phyloP scores from a whole-genome alignment of 2,888 invertebrate species.

The Pecten maximus region DNA sequence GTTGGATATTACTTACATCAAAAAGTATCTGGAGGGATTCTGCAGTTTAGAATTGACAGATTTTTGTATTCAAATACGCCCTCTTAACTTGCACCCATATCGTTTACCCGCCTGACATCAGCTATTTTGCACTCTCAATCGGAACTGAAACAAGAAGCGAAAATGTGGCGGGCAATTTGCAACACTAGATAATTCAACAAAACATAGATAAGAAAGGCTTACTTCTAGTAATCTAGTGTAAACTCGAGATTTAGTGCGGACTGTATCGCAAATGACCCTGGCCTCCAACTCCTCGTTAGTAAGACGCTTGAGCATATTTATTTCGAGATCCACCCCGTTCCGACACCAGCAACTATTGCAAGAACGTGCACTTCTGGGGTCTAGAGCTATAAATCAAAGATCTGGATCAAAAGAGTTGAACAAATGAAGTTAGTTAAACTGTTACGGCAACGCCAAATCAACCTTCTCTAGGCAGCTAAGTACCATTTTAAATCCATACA shows the following conservation, averaged over 20 bases:
- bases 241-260: neutral
- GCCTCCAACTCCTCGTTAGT: neutral
- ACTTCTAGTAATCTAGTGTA: neutral
- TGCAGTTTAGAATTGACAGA: too few relatives aligned
- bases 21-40: too few relatives aligned
- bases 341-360: neutral
- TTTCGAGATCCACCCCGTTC: constrained; percentile 27
- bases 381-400: constrained; percentile 44
- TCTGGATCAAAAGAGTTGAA: constrained; percentile 47
- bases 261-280: neutral
- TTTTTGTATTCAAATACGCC: too few relatives aligned
- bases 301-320: neutral
- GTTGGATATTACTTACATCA: too few relatives aligned
- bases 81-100: too few relatives aligned
- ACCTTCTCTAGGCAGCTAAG: constrained; percentile 48
- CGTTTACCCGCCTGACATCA: too few relatives aligned
- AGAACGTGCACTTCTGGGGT: constrained; percentile 18
- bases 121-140: too few relatives aligned
- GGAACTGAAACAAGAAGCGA: too few relatives aligned
- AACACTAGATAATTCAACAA: neutral
- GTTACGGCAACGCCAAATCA: constrained; percentile 34
- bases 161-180: neutral
- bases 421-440: neutral
- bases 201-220: neutral
- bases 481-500: constrained; percentile 56